Evolutionary conservation across 92 coral and sea anemone genomes (phyloP).

Genomic region (Pocillopora grandis): DNA sequence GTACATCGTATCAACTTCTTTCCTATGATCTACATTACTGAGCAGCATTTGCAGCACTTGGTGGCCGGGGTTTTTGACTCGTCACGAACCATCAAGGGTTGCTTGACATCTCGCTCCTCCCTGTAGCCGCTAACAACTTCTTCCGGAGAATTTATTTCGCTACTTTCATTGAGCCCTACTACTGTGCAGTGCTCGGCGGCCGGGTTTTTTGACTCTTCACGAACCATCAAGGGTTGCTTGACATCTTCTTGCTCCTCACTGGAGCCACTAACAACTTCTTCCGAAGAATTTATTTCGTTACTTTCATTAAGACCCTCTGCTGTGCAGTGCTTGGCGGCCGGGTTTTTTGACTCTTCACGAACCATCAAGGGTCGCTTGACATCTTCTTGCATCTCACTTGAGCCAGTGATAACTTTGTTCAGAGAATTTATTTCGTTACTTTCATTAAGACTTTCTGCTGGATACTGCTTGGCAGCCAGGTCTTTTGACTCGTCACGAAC

Average conservation of each 20-base stretch:
- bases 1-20: too few relatives aligned
- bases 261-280: neutral
- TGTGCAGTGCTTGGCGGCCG: neutral
- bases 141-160: neutral
- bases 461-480: too few relatives aligned
- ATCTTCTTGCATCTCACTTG: neutral
- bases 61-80: too few relatives aligned
- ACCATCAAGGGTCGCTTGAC: neutral
- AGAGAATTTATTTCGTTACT: neutral
- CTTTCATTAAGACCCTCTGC: slow-evolving; percentile 5
- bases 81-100: neutral
- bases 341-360: neutral
- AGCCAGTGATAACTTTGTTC: neutral
- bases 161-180: neutral
- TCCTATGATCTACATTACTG: too few relatives aligned
- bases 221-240: neutral
- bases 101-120: too few relatives aligned
- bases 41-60: too few relatives aligned
- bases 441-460: slow-evolving; percentile 3
- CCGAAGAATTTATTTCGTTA: neutral
- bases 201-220: too few relatives aligned
- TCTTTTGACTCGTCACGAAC: neutral
- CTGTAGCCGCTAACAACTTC: neutral
- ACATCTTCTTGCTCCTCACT: neutral
- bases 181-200: neutral